A percentile compares a stretch with the other conserved stretches of the same genome.
phyloP scores from a whole-genome alignment of 2,888 invertebrate genomes.

The Trichopoda pennipes region DNA sequence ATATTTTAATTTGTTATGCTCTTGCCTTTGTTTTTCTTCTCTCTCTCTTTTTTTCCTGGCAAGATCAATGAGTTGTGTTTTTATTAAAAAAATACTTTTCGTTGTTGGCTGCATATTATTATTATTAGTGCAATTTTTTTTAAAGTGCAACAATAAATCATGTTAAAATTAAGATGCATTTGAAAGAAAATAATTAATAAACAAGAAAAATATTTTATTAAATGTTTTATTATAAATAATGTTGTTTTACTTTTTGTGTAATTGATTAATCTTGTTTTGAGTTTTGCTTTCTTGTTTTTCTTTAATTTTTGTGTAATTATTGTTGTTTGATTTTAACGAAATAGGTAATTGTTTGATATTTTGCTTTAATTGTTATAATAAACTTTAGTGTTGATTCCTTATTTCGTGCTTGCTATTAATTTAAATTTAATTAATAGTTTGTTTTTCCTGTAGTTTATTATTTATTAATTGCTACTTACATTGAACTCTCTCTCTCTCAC shows the following conservation, averaged over 20 bases:
- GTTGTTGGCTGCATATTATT: neutral
- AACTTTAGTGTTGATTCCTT: slow-evolving; percentile 17
- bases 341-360: neutral
- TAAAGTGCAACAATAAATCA: slow-evolving; percentile 4
- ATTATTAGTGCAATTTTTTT: slow-evolving; percentile 8
- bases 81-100: neutral
- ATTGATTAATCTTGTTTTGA: slow-evolving; percentile 5
- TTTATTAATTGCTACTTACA: slow-evolving; percentile 26
- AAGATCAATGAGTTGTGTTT: slow-evolving; percentile 43
- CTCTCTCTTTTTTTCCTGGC: neutral
- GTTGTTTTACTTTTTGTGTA: neutral
- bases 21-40: slow-evolving; percentile 12
- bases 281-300: neutral
- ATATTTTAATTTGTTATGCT: neutral
- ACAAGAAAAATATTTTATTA: neutral
- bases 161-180: slow-evolving; percentile 18
- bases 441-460: neutral
- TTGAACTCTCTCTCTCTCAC: neutral
- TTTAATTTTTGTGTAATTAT: neutral
- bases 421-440: slow-evolving; percentile 26
- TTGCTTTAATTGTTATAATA: slow-evolving; percentile 6
- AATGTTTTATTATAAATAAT: neutral
- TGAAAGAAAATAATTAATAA: neutral
- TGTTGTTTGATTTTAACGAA: slow-evolving; percentile 20
- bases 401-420: slow-evolving; percentile 6